phyloP scores from a whole-genome alignment of 2,888 invertebrate genomes.

The Netelia inedita region DNA sequence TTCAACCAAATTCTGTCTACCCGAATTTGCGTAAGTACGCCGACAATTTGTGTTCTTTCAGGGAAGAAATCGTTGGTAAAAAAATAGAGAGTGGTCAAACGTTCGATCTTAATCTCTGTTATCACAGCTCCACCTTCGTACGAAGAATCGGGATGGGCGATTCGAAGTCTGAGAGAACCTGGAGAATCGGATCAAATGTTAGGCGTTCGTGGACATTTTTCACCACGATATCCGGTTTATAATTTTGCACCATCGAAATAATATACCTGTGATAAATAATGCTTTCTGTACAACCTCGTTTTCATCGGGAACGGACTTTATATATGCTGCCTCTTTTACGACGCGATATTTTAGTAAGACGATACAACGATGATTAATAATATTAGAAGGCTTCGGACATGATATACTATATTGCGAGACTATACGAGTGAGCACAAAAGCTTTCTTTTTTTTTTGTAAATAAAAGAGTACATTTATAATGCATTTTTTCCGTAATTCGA shows the following conservation, averaged over 20 bases:
- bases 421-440: conserved; percentile 40
- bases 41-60: conserved; percentile 7
- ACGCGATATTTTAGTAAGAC: neutral
- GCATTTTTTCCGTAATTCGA: conserved; percentile 47
- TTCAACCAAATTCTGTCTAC: conserved; percentile 83
- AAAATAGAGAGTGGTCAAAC: neutral
- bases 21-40: conserved; percentile 86
- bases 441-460: conserved; percentile 53
- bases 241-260: conserved; percentile 77
- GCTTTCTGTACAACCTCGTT: neutral
- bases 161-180: conserved; percentile 87
- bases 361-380: neutral
- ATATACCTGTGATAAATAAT: neutral
- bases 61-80: neutral
- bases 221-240: conserved; percentile 84
- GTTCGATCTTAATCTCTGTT: conserved; percentile 47
- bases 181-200: conserved; percentile 87
- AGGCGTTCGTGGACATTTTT: conserved; percentile 79
- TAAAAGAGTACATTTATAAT: conserved; percentile 36
- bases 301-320: neutral
- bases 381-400: neutral
- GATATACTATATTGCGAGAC: neutral
- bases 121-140: conserved; percentile 89
- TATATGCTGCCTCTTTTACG: neutral
- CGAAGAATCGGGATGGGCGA: conserved; percentile 88